Evolutionary conservation across 2,797 vertebrate genomes (phyloP).

Genomic region (Halcyon smyrnensis): DNA sequence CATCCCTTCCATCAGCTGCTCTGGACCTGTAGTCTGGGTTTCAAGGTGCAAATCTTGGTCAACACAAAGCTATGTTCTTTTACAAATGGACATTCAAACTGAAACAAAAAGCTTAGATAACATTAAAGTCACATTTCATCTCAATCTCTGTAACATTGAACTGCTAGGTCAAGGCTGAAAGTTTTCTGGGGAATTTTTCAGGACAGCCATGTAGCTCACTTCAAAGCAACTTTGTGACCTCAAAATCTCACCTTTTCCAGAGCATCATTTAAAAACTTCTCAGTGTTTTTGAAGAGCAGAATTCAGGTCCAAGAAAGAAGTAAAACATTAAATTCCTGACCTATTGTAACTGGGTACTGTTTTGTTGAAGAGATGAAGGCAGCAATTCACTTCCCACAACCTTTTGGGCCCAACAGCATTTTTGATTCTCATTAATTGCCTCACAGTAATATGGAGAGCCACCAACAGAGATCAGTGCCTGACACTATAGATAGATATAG

Average conservation of each 20-base stretch:
- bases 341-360: background rate
- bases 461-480: background rate
- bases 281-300: background rate
- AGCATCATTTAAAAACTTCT: background rate
- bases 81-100: background rate
- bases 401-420: background rate
- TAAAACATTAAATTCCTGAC: background rate
- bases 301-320: background rate
- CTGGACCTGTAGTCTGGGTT: background rate
- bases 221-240: background rate
- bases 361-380: background rate
- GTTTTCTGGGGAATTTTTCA: background rate
- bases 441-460: background rate
- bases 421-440: background rate
- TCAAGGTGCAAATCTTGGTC: background rate
- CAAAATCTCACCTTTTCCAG: background rate
- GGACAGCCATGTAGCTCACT: background rate
- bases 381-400: background rate
- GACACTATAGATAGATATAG: background rate
- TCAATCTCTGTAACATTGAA: slow-evolving; percentile 39
- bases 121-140: slow-evolving; percentile 32
- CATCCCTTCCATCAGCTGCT: background rate
- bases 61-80: background rate
- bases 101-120: slow-evolving; percentile 63
- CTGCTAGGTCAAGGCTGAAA: slow-evolving; percentile 34